Percentiles rank a stretch among this genome's conserved stretches.
Evolutionary conservation across 2,888 invertebrate species (phyloP).

Genomic region (Mamestra brassicae): DNA sequence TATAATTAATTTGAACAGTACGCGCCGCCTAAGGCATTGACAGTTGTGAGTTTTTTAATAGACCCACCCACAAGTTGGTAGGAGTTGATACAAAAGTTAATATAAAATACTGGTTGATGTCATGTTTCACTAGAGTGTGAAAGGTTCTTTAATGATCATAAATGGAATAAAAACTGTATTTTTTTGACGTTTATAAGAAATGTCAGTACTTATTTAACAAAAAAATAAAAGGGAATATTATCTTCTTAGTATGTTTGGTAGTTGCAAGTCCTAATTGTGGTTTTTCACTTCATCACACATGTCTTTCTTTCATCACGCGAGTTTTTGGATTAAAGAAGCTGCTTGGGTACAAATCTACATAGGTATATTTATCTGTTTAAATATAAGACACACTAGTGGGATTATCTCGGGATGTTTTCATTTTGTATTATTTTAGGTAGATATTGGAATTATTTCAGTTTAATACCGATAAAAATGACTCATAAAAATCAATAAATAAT

Average conservation of each 20-base stretch:
- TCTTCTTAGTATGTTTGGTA: neutral
- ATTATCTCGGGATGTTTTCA: neutral
- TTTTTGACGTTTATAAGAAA: neutral
- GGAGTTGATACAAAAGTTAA: conserved; percentile 30
- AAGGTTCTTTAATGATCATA: conserved; percentile 21
- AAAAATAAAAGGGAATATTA: conserved; percentile 2
- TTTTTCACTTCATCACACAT: conserved; percentile 42
- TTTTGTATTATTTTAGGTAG: no score
- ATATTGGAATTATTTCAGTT: no score
- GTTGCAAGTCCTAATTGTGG: conserved; percentile 22
- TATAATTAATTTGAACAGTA: conserved; percentile 82
- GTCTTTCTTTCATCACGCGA: conserved; percentile 26
- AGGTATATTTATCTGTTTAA: neutral
- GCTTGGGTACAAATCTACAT: neutral
- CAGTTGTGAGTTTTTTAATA: conserved; percentile 75
- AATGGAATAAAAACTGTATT: conserved; percentile 15
- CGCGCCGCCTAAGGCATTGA: conserved; percentile 78
- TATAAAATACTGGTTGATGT: conserved; percentile 40
- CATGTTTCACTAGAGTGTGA: conserved; percentile 31
- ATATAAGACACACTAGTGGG: neutral
- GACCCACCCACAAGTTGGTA: conserved; percentile 52
- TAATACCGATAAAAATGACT: neutral
- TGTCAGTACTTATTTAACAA: no score
- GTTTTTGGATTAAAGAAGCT: neutral
- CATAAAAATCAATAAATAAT: conserved; percentile 3